Evolutionary conservation across 1,140 invertebrate genomes (phyloP).

Genomic region (Drosophila parvula): DNA sequence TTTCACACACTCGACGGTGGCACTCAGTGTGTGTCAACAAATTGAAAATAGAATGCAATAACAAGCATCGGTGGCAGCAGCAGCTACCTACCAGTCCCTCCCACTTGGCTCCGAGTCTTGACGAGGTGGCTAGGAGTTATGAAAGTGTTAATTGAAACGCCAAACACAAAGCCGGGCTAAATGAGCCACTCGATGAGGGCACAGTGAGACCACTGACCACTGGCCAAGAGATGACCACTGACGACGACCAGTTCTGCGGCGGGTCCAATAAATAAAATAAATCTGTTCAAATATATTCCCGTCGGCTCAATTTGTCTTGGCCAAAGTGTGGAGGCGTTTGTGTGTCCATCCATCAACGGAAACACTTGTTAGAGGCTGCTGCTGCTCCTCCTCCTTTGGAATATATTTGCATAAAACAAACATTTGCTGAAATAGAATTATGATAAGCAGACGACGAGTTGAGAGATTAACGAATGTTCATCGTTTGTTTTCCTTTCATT

Average conservation of each 20-base stretch:
- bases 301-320: conserved; percentile 66
- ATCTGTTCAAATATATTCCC: conserved; percentile 64
- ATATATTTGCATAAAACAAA: conserved; percentile 59
- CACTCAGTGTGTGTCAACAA: conserved; percentile 58
- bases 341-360: conserved; percentile 58
- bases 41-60: conserved; percentile 67
- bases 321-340: conserved; percentile 44
- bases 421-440: conserved; percentile 50
- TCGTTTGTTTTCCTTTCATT: conserved; percentile 36
- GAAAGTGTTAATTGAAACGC: conserved; percentile 71
- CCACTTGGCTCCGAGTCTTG: conserved; percentile 31
- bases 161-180: conserved; percentile 46
- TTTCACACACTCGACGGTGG: conserved; percentile 21
- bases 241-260: conserved; percentile 34
- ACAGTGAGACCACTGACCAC: conserved; percentile 9
- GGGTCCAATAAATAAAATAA: conserved; percentile 69
- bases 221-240: conserved; percentile 33
- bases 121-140: conserved; percentile 52
- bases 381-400: conserved; percentile 2
- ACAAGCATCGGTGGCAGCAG: conserved; percentile 38
- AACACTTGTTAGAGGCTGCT: conserved; percentile 44
- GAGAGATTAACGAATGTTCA: conserved; percentile 63
- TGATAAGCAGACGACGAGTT: conserved; percentile 59
- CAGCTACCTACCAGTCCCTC: conserved; percentile 24
- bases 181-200: conserved; percentile 41